A percentile compares a stretch with the other conserved stretches of the same genome.
Conservation (phyloP, 2,797 vertebrate genomes). For the Euphonia xanthogaster region DNA sequence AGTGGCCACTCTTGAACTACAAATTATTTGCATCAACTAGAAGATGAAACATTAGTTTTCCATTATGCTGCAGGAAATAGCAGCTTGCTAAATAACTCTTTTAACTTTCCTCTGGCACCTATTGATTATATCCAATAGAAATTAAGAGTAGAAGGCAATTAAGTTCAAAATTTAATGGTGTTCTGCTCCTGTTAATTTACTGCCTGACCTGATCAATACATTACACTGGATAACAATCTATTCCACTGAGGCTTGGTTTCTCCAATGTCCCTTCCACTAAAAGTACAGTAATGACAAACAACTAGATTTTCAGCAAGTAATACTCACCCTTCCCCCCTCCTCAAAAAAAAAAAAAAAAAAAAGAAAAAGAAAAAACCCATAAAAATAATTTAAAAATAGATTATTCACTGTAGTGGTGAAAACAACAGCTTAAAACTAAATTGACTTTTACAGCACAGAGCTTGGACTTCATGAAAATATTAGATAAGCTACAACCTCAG, state of each 20-base stretch:
- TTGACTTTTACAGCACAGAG: neutral
- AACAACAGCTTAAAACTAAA: conserved; percentile 9
- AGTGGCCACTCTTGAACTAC: conserved; percentile 31
- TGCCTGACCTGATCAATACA: conserved; percentile 79
- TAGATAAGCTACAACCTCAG: neutral
- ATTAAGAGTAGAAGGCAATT: conserved; percentile 84
- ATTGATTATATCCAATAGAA: conserved; percentile 81
- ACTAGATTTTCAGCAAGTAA: conserved; percentile 6
- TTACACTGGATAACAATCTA: conserved; percentile 74
- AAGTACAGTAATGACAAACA: conserved; percentile 57
- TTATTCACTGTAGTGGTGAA: neutral
- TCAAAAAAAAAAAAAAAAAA: neutral
- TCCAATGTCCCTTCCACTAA: conserved; percentile 42
- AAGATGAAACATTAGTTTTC: conserved; percentile 68
- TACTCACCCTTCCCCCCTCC: neutral
- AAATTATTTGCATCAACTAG: conserved; percentile 59
- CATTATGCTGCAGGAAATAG: conserved; percentile 69
- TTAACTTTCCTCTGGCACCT: conserved; percentile 74
- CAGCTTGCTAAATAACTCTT: conserved; percentile 74
- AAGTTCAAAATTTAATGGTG: conserved; percentile 81
- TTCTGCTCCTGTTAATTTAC: conserved; percentile 83
- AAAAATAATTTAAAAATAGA: conserved; percentile 41
- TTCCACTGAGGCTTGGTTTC: conserved; percentile 43
- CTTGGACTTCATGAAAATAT: neutral
- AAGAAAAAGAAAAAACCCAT: neutral